Evolutionary conservation across 1,140 invertebrate species (phyloP), one percentile per base, ranked within the genome.

Genomic region (Drosophila orosa): DNA sequence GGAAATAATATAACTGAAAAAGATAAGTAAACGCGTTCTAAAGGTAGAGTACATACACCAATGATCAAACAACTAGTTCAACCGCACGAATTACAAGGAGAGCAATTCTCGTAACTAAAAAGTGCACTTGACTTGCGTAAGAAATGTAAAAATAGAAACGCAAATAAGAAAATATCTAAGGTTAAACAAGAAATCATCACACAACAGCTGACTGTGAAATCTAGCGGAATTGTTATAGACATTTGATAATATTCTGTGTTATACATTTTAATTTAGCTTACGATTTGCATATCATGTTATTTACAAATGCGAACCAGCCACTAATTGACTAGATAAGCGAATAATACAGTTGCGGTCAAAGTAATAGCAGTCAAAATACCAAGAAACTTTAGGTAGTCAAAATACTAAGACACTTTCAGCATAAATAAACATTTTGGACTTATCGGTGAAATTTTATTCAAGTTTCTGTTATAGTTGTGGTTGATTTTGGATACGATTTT

Each of bases 301-400:
- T 75, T 83, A 71, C 56, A 78, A 56, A 73, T 59, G 42, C 65
- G 57, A 48, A 54, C 47, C 47, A 66, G 39, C 35, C 42, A 66
- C 71, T 83, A 83, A 83, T 79, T 59, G 63, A 67, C 71, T 58
- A 77, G 47, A 55, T 60, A 84, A 69, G 56, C 33, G 57, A 76
- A 13, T 52, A 42, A 73, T 31, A 47, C 60, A 76, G 25, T 17
- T 22, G 29, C 17, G 48, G 48, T 15, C 3, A 47, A 68, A 29
- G 56, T 35, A 47, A 35, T 17, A 58, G 56, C 27, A 22, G 3
- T 33, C n/a, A 13, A 22, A 15, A 4, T 52, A 5, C 2, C 1
- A 33, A 2, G 15, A 27, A 48, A 29, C 1, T n/a, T n/a, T n/a
- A n/a, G n/a, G n/a, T n/a, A 22, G 3, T 33, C n/a, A 13, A 22